Evolutionary conservation across 1,140 invertebrate genomes (phyloP).

Genomic region (Lutraria rhynchaena): DNA sequence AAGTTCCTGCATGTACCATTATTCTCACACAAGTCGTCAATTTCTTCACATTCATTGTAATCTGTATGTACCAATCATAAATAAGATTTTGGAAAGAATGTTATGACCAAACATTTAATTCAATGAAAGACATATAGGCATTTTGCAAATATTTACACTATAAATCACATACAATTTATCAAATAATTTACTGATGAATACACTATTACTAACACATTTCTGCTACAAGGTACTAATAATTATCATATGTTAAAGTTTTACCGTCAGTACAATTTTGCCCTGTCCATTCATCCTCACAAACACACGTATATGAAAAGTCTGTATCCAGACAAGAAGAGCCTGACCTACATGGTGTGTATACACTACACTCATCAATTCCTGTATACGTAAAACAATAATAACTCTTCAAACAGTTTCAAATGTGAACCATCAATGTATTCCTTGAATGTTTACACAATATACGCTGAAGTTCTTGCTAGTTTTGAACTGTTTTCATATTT

Average conservation of each 20-base stretch:
- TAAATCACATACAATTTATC: too few relatives aligned
- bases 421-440: too few relatives aligned
- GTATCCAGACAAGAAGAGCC: conserved; percentile 47
- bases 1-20: conserved; percentile 95
- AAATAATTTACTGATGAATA: too few relatives aligned
- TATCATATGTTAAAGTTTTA: conserved; percentile 19
- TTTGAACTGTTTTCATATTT: too few relatives aligned
- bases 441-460: too few relatives aligned
- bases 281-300: conserved; percentile 96
- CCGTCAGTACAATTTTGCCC: conserved; percentile 94
- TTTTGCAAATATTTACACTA: too few relatives aligned
- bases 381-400: background rate
- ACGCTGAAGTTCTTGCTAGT: too few relatives aligned
- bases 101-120: too few relatives aligned
- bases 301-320: conserved; percentile 69
- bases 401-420: background rate
- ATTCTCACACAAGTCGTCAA: conserved; percentile 89
- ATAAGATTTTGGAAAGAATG: too few relatives aligned
- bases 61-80: conserved; percentile 33
- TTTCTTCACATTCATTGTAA: conserved; percentile 46
- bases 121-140: too few relatives aligned
- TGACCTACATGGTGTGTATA: conserved; percentile 34
- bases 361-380: conserved; percentile 51
- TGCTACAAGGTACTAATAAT: too few relatives aligned
- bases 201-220: too few relatives aligned